Evolutionary conservation across 2,113 vertebrate genomes (phyloP), one percentile per base, ranked within the genome.

Genomic region (Theropithecus gelada): DNA sequence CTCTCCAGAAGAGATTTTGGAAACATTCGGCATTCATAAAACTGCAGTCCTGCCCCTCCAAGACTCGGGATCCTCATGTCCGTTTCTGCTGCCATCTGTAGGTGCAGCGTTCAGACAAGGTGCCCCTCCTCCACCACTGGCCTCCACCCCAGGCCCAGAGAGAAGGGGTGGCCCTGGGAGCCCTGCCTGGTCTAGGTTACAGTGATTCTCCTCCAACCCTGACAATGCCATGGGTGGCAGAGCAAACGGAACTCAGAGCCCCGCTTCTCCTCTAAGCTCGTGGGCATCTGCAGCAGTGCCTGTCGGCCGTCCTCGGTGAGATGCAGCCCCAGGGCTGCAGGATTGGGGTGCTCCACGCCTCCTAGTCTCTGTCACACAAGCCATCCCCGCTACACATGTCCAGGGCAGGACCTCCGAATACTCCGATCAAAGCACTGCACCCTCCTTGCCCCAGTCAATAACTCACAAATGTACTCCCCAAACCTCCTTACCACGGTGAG

Each of bases 291-390:
- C 7, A 68, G 3, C 13, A 23, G 6, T 48, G n/a, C 75, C 23
- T 35, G 32, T 13, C 43, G 25, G 35, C 9, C 11, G 10, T 20
- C 17, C 40, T 23, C 16, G 14, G 13, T 20, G 35, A 80, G 35
- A n/a, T 25, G 11, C 52, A 59, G 11, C 0, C 1, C 5, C 30
- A 25, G 6, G 2, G n/a, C 5, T 0, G 22, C 27, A 6, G 66
- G 22, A 66, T 17, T 40, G 14, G 50, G 16, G 8, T 52, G 23
- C 43, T 9, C 16, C 16, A 2, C 0, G 2, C 2, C 27, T 30
- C 64, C 4, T 16, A 10, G 30, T 16, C 22, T 25, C 18, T 32
- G 17, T 43, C 38, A n/a, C 32, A 68, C 3, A 32, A 35, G 30
- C 66, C 14, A 17, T 45, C 32, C 30, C 10, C 10, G 4, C 59